These are phyloP conservation scores for Theonella swinhoei DNA, from an alignment of 37 sponge, comb jelly and placozoan species.

Conservation along the genomic window DNA sequence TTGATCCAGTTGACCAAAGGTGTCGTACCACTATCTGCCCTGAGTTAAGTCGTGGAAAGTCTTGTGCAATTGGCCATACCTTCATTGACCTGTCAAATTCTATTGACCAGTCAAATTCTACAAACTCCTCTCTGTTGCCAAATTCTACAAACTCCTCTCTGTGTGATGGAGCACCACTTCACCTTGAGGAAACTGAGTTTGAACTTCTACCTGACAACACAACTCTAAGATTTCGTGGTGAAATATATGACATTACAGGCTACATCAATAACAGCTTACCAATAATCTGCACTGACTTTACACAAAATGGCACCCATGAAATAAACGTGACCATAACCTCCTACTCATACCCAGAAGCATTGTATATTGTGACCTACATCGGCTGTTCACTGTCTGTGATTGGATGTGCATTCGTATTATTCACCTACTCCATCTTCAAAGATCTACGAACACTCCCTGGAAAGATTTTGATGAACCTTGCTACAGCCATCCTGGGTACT, in stretches of 20 bases:
- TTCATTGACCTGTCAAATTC: no score
- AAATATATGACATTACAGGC: not conserved
- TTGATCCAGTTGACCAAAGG: not conserved
- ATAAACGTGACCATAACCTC: not conserved
- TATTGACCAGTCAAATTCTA: no score
- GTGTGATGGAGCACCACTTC: not conserved
- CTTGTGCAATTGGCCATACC: no score
- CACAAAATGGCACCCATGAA: not conserved
- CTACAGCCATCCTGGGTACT: constrained; percentile 18
- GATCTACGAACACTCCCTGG: constrained; percentile 47
- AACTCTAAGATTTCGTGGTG: constrained; percentile 2
- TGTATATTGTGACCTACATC: constrained; percentile 30
- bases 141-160: not conserved
- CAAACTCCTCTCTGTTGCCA: not conserved
- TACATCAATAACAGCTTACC: constrained; percentile 8
- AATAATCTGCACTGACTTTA: constrained; percentile 33
- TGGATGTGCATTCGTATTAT: constrained; percentile 25
- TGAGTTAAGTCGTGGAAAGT: not conserved
- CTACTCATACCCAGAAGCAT: constrained; percentile 6
- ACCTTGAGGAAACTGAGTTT: constrained; percentile 6
- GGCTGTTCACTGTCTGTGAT: constrained; percentile 60
- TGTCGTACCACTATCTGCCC: not conserved
- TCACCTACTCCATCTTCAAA: constrained; percentile 61
- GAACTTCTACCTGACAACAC: not conserved
- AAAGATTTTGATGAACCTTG: constrained; percentile 40